Evolutionary conservation across 2,797 vertebrate species (phyloP), one percentile per base, ranked within the genome.

Genomic region (Alosa sapidissima): DNA sequence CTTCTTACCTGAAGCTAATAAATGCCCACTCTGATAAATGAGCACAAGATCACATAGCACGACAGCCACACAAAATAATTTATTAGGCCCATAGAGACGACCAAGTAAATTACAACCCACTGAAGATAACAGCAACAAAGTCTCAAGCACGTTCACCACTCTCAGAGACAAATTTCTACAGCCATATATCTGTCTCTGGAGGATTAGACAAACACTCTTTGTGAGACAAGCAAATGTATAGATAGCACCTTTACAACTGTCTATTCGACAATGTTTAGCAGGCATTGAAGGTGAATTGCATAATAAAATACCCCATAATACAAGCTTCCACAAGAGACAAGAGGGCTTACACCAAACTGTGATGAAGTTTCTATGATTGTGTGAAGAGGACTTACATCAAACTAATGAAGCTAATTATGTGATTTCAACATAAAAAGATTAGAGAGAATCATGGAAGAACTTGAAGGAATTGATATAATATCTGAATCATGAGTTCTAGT

Each of bases 1-100:
- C 72, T 8, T 47, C 72, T 19, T 47, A 78, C 16, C 41, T 16
- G 72, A 78, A 78, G 72, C 72, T 78, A 78, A 78, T 78, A 45
- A 78, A 47, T 78, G 41, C 1, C 41, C 11, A 47, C 21, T 45
- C 16, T 21, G 41, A 78, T 21, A 47, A 47, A 78, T 7, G 72
- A 78, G 13, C 28, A 14, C 33, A 33, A 41, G 72, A 78, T 78
- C 72, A 47, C 19, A 21, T 6, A 47, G 72, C 72, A 5, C 19
- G 36, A 19, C 68, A 19, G 33, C 68, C 68, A 16, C 16, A 72
- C 10, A 60, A 33, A 14, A 72, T 36, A 13, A 16, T 72, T 72
- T 72, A 72, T 72, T 72, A 28, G 33, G 68, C 68, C 68, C 33
- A 72, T 28, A 72, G 33, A 78, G 41, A 45, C 41, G 8, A 19